A percentile compares a stretch with the other conserved stretches of the same genome.
Evolutionary conservation across 2,113 vertebrate species (phyloP).

Genomic region (Tetraodon nigroviridis): DNA sequence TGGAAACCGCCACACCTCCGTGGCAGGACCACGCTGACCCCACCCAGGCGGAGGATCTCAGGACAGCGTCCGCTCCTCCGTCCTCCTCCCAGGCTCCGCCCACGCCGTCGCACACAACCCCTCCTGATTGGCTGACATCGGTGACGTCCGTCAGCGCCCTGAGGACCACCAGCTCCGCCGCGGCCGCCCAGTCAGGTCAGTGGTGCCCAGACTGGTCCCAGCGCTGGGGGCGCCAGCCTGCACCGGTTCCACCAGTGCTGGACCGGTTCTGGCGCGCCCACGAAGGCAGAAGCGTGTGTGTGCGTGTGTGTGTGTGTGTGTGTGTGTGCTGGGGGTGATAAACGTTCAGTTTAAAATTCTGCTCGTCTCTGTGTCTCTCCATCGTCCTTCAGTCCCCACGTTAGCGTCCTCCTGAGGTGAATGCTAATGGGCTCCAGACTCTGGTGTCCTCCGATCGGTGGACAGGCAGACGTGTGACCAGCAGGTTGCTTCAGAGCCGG

Average conservation of each 20-base stretch:
- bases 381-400: slow-evolving; percentile 29
- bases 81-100: slow-evolving; percentile 40
- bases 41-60: background rate
- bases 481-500: no score
- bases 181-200: slow-evolving; percentile 42
- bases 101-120: slow-evolving; percentile 16
- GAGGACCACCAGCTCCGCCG: slow-evolving; percentile 25
- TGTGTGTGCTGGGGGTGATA: slow-evolving; percentile 26
- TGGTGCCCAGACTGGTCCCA: no score
- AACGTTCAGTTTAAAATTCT: slow-evolving; percentile 41
- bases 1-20: background rate
- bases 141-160: slow-evolving; percentile 47
- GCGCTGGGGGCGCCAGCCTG: background rate
- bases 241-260: slow-evolving; percentile 1
- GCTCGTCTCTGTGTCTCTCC: slow-evolving; percentile 38
- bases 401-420: slow-evolving; percentile 30
- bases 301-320: slow-evolving; percentile 3
- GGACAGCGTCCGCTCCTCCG: background rate
- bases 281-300: slow-evolving; percentile 11
- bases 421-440: slow-evolving; percentile 39
- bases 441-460: slow-evolving; percentile 25
- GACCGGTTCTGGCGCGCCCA: slow-evolving; percentile 8
- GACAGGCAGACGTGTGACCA: background rate
- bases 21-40: fast-evolving
- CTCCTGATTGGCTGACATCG: slow-evolving; percentile 55